Conservation (phyloP, 2,888 invertebrate species). For the Perdita meconis region DNA sequence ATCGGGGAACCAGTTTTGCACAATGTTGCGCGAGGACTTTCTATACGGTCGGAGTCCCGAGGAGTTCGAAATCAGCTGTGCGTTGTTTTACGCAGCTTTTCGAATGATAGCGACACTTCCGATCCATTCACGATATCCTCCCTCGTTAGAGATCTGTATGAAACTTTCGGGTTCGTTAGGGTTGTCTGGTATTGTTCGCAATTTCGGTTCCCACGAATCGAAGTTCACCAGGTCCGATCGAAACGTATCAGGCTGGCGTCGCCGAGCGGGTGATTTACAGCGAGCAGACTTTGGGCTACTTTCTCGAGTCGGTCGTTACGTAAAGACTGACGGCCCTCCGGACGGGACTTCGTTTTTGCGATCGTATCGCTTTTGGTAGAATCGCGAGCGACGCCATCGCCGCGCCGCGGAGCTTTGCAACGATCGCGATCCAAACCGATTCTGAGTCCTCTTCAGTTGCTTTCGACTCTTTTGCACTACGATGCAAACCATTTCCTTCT, state of each 20-base stretch:
- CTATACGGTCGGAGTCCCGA: too few species aligned
- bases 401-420: background rate
- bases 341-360: conserved; percentile 38
- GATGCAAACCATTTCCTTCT: too few species aligned
- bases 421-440: background rate
- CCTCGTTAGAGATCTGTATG: too few species aligned
- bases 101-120: too few species aligned
- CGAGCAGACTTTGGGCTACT: conserved; percentile 58
- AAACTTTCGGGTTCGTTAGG: too few species aligned
- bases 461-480: too few species aligned
- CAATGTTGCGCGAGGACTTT: too few species aligned
- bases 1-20: too few species aligned
- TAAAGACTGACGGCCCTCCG: conserved; percentile 55
- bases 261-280: conserved; percentile 46
- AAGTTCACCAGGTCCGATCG: conserved; percentile 34
- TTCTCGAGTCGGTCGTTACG: conserved; percentile 61
- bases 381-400: background rate
- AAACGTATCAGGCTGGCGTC: conserved; percentile 31
- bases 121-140: too few species aligned
- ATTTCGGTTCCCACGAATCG: conserved; percentile 42
- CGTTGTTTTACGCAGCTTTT: too few species aligned
- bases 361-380: conserved; percentile 25
- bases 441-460: background rate
- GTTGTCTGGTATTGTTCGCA: conserved; percentile 23
- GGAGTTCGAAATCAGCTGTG: too few species aligned